Base-by-base conservation (phyloP, 2,113 vertebrate species). In the Melanocharis versteri region DNA sequence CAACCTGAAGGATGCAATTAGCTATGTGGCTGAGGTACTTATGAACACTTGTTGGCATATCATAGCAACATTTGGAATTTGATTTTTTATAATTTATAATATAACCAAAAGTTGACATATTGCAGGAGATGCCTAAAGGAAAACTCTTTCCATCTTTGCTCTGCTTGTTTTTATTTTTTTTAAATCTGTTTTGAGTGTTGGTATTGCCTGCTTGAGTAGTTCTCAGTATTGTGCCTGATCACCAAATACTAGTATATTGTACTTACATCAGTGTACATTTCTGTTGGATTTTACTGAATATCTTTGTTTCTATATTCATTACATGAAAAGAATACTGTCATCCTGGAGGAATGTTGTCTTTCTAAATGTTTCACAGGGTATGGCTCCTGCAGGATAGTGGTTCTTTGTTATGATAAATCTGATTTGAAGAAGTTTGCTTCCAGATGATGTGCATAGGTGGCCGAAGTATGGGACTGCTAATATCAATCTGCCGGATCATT, bases 1-100 rank as follows among this genome's bases (percentile, higher is more conserved):
- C 94, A 99, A 99, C 97, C 93, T 99, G 82, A 99, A 99, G 97
- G 99, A 99, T 20, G 99, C 99, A 40, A 98, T 99, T 93, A 99
- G 98, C 96, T 99, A 99, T 6, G 99, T 99, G 95, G 97, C 97
- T 11, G 99, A 99, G 99, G 99, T 99, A 96, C 93, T 54, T 77
- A 50, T 6, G n/a, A 86, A 69, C 7, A 4, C 33, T 37, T 90
- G 35, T 44, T 79, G 73, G 40, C 18, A 16, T 72, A 51, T 64
- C 72, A 47, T 42, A 73, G 24, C 15, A 30, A 83, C 2, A 17
- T 37, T 56, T 66, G 17, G 28, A 50, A 51, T 58, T 82, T 39
- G 20, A 35, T 26, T 40, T 77, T 89, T 18, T 2, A 4, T 27
- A 57, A 65, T 61, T 60, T 58, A 20, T 57, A 39, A 18, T 56